Percentiles rank a stretch among this genome's conserved stretches.
Evolutionary conservation across 2,797 vertebrate species (phyloP).

Genomic region (Anguilla megastoma): DNA sequence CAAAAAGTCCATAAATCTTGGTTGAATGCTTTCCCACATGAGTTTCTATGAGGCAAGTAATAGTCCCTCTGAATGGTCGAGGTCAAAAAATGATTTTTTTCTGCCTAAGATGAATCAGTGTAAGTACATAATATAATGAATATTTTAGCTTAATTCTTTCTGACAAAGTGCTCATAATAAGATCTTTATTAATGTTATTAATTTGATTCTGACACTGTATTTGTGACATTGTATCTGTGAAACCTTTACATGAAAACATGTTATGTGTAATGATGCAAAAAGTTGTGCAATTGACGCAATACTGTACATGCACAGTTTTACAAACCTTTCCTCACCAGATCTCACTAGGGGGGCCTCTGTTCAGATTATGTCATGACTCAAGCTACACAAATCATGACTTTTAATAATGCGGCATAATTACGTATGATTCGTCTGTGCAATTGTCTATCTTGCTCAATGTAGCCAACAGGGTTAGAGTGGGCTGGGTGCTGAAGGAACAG

Average conservation of each 20-base stretch:
- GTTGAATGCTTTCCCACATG: neutral
- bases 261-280: neutral
- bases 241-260: neutral
- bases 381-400: conserved; percentile 8
- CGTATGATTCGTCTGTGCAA: neutral
- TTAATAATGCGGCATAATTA: neutral
- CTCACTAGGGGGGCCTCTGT: neutral
- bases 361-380: neutral
- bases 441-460: neutral
- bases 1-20: neutral
- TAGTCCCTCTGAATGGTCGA: conserved; percentile 14
- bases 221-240: neutral
- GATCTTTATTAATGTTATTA: neutral
- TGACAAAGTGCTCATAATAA: conserved; percentile 16
- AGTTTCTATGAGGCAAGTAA: conserved; percentile 10
- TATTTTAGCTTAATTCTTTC: conserved; percentile 13
- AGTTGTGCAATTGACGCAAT: conserved; percentile 3
- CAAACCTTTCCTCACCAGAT: neutral
- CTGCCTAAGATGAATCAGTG: conserved; percentile 18
- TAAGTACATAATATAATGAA: conserved; percentile 6
- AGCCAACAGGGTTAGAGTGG: neutral
- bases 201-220: conserved; percentile 3
- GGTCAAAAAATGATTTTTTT: conserved; percentile 28
- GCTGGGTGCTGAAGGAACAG: neutral
- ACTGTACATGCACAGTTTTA: neutral